These are phyloP conservation scores for Oegoconia quadripuncta DNA, from an alignment of 2,888 invertebrate genomes.

Conservation along the genomic window DNA sequence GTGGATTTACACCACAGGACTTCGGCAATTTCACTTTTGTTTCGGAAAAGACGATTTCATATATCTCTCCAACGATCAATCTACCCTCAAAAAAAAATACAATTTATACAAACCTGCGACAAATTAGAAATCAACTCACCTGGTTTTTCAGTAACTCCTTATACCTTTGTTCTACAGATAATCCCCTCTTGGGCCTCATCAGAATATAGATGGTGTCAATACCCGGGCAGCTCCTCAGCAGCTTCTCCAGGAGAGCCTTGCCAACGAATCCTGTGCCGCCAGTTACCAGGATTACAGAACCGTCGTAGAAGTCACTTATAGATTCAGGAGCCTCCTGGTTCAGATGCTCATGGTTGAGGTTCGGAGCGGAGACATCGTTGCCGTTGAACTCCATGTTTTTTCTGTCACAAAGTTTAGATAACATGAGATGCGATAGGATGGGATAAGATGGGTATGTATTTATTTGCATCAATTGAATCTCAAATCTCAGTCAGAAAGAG, in stretches of 20 bases:
- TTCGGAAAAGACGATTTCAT: too few relatives aligned
- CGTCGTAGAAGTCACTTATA: slow-evolving; percentile 74
- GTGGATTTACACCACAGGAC: too few relatives aligned
- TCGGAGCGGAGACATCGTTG: slow-evolving; percentile 48
- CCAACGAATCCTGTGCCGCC: slow-evolving; percentile 92
- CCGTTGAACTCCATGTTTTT: slow-evolving; percentile 57
- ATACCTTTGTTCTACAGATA: slow-evolving; percentile 83
- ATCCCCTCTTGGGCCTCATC: slow-evolving; percentile 86
- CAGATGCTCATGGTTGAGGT: slow-evolving; percentile 36
- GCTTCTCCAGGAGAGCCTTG: slow-evolving; percentile 94
- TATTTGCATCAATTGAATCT: not conserved
- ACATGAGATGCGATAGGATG: too few relatives aligned
- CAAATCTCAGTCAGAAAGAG: too few relatives aligned
- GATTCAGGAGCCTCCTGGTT: slow-evolving; percentile 38
- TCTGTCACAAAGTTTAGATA: slow-evolving; percentile 26
- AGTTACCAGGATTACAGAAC: slow-evolving; percentile 73
- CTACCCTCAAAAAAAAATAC: not conserved
- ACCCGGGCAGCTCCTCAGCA: slow-evolving; percentile 90
- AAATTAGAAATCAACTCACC: slow-evolving; percentile 34
- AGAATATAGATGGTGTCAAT: slow-evolving; percentile 89
- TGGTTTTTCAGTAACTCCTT: slow-evolving; percentile 87
- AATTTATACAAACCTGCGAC: slow-evolving; percentile 24
- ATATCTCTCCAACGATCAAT: not conserved
- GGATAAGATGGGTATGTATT: slow-evolving; percentile 4
- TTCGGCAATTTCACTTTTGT: too few relatives aligned